Evolutionary conservation across 1,140 invertebrate species (phyloP).

Genomic region (Drosophila orosa): DNA sequence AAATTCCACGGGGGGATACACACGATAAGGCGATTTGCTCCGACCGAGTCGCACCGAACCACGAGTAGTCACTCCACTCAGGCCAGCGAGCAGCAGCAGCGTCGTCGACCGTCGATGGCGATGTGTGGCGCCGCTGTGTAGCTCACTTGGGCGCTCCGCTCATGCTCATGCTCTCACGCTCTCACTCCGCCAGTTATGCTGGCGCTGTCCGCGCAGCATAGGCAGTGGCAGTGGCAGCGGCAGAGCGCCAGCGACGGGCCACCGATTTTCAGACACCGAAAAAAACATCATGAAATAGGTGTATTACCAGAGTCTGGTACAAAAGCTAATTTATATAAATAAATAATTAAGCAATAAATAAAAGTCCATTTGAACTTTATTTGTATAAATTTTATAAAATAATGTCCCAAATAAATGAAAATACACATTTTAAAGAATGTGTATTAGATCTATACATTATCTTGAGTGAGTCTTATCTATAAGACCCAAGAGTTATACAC

Average conservation of each 20-base stretch:
- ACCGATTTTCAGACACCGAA: neutral
- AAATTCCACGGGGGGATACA: conserved; percentile 39
- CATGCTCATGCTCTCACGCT: conserved; percentile 27
- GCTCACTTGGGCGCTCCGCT: conserved; percentile 62
- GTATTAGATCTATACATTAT: neutral
- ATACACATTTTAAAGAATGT: neutral
- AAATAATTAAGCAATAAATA: neutral
- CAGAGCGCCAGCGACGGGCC: conserved; percentile 12
- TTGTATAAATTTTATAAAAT: neutral
- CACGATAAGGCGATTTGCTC: conserved; percentile 44
- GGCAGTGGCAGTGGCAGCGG: conserved; percentile 23
- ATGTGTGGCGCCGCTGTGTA: conserved; percentile 73
- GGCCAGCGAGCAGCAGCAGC: conserved; percentile 45
- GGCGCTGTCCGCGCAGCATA: conserved; percentile 46
- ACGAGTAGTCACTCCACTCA: conserved; percentile 35
- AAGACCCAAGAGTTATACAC: neutral
- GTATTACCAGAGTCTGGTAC: neutral
- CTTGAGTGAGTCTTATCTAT: neutral
- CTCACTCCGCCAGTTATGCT: conserved; percentile 57
- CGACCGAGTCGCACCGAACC: conserved; percentile 23
- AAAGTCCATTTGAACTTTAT: neutral
- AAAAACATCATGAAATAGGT: neutral
- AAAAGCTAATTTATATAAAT: neutral
- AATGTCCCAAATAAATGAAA: neutral
- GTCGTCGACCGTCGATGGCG: conserved; percentile 56